Evolutionary conservation across 2,888 invertebrate species (phyloP).

Genomic region (Pyrocoelia pectoralis): DNA sequence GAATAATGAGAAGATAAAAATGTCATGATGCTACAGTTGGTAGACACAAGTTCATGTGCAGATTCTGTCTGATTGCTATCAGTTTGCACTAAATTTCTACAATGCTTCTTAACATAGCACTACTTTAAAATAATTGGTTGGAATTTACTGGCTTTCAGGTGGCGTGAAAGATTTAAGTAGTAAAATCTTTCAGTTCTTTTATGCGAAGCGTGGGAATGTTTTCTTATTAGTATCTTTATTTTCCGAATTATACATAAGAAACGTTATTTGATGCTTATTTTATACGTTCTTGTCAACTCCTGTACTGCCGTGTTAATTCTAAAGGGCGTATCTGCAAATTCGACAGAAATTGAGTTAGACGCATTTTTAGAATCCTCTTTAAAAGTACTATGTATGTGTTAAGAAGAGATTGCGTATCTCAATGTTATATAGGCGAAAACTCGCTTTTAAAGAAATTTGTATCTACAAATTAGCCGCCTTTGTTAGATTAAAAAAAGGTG

Average conservation of each 20-base stretch:
- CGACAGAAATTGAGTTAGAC: too few species aligned
- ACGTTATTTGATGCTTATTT: neutral
- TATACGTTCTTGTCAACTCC: neutral
- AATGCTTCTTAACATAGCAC: slow-evolving; percentile 15
- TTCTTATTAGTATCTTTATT: too few species aligned
- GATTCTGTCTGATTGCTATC: slow-evolving; percentile 34
- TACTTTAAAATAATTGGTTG: slow-evolving; percentile 19
- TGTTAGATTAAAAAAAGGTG: too few species aligned
- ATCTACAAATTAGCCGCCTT: too few species aligned
- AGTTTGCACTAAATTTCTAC: slow-evolving; percentile 23
- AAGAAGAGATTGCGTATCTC: too few species aligned
- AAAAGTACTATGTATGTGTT: too few species aligned
- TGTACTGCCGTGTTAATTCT: too few species aligned
- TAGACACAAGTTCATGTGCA: slow-evolving; percentile 29
- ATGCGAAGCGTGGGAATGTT: neutral
- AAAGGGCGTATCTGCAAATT: too few species aligned
- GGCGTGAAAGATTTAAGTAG: slow-evolving; percentile 1
- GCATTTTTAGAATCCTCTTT: too few species aligned
- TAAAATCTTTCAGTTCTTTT: neutral
- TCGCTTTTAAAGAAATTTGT: too few species aligned
- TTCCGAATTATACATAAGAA: too few species aligned
- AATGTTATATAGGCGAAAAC: too few species aligned
- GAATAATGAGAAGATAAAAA: slow-evolving; percentile 37
- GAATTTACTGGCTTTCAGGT: slow-evolving; percentile 10
- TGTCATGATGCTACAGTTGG: slow-evolving; percentile 39